Conservation (phyloP, 2,888 invertebrate genomes). For the Exephanes ischioxanthus region DNA sequence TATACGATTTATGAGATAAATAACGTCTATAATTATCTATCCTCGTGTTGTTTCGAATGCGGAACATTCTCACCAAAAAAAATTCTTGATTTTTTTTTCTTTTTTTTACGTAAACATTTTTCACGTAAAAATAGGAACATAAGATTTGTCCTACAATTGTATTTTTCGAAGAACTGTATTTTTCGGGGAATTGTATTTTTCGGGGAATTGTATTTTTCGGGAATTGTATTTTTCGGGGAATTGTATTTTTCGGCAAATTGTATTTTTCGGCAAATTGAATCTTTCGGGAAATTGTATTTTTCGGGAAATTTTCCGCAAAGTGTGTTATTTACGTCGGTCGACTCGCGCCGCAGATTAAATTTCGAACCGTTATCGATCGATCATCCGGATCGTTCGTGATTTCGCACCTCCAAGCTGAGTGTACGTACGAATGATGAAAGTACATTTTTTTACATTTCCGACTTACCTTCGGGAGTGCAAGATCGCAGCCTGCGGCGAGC, state of each 20-base stretch:
- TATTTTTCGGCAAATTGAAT: too few species aligned
- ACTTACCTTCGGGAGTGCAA: neutral
- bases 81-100: neutral
- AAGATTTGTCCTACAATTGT: too few species aligned
- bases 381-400: neutral
- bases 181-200: too few species aligned
- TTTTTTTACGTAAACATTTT: neutral
- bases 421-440: neutral
- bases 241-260: too few species aligned
- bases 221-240: too few species aligned
- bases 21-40: constrained; percentile 3
- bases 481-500: constrained; percentile 9
- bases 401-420: neutral
- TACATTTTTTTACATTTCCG: neutral
- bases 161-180: too few species aligned
- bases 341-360: neutral
- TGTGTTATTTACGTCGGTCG: neutral
- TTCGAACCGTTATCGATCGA: neutral
- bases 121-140: too few species aligned
- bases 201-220: too few species aligned
- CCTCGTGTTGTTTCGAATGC: neutral
- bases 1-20: constrained; percentile 55
- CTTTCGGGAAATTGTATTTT: too few species aligned
- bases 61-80: too few species aligned
- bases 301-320: too few species aligned